A percentile compares a stretch with the other conserved stretches of the same genome.
Evolutionary conservation across 2,888 invertebrate species (phyloP).

Genomic region (Acanthosoma haemorrhoidale): DNA sequence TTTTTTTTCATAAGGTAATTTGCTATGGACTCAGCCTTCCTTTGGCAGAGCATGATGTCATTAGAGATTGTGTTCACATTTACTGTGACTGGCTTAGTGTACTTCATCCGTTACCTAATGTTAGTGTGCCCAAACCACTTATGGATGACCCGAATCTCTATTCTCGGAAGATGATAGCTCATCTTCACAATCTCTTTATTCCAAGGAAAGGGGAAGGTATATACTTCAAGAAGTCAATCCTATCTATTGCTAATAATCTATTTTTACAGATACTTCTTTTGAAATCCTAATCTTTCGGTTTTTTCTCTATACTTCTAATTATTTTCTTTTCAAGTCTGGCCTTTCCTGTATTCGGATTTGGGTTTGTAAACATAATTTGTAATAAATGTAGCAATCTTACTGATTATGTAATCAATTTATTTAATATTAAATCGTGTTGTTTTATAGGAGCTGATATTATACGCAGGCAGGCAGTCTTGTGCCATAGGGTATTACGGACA

Average conservation of each 20-base stretch:
- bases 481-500: slow-evolving; percentile 82
- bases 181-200: slow-evolving; percentile 90
- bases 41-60: slow-evolving; percentile 84
- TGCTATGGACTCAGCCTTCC: slow-evolving; percentile 89
- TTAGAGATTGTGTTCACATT: slow-evolving; percentile 91
- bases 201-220: slow-evolving; percentile 89
- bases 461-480: slow-evolving; percentile 87
- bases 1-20: slow-evolving; percentile 57
- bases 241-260: slow-evolving; percentile 18
- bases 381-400: neutral
- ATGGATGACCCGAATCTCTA: slow-evolving; percentile 85
- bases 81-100: slow-evolving; percentile 96
- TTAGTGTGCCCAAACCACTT: slow-evolving; percentile 84
- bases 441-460: slow-evolving; percentile 64
- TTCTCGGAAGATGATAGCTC: slow-evolving; percentile 81
- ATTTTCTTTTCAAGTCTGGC: slow-evolving; percentile 68
- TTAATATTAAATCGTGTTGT: neutral
- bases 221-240: slow-evolving; percentile 36
- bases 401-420: neutral
- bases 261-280: neutral
- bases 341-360: slow-evolving; percentile 82
- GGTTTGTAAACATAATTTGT: slow-evolving; percentile 53
- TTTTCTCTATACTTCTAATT: slow-evolving; percentile 28
- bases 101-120: slow-evolving; percentile 72
- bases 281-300: neutral